A percentile compares a stretch with the other conserved stretches of the same genome.
These are phyloP conservation scores for Hypena proboscidalis DNA, from an alignment of 2,888 invertebrate species.

Conservation along the genomic window DNA sequence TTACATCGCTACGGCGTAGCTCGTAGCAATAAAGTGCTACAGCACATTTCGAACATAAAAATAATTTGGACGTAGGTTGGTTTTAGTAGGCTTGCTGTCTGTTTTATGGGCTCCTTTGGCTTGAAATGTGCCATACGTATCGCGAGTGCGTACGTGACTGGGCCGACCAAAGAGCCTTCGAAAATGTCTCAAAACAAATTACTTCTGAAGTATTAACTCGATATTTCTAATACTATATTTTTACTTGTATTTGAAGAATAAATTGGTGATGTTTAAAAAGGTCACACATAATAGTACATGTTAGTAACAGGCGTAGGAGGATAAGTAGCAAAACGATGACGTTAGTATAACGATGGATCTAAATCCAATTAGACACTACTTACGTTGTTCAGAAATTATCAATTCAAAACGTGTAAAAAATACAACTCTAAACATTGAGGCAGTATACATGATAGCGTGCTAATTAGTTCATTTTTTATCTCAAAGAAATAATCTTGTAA, in stretches of 20 bases:
- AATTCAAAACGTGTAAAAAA: no score
- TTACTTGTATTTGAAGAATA: neutral
- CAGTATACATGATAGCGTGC: no score
- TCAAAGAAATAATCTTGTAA: no score
- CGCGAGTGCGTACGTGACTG: constrained; percentile 31
- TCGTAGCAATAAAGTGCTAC: constrained; percentile 39
- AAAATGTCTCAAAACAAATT: constrained; percentile 32
- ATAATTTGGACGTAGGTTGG: constrained; percentile 36
- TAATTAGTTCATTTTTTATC: no score
- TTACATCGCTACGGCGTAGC: constrained; percentile 21
- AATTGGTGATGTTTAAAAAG: no score
- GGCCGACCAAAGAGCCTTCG: constrained; percentile 16
- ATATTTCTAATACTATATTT: neutral
- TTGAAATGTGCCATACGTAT: constrained; percentile 35
- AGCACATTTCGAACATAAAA: constrained; percentile 32
- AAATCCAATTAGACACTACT: no score
- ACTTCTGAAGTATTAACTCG: constrained; percentile 18
- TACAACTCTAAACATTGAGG: no score
- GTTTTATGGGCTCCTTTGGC: constrained; percentile 37
- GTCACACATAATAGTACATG: no score
- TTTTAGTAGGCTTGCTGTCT: constrained; percentile 39
- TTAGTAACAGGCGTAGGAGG: no score
- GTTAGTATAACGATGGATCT: no score
- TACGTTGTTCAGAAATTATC: no score
- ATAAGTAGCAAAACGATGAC: no score